Evolutionary conservation across 1,140 invertebrate species (phyloP), one percentile per base, ranked within the genome.

Genomic region (Nephotettix cincticeps): DNA sequence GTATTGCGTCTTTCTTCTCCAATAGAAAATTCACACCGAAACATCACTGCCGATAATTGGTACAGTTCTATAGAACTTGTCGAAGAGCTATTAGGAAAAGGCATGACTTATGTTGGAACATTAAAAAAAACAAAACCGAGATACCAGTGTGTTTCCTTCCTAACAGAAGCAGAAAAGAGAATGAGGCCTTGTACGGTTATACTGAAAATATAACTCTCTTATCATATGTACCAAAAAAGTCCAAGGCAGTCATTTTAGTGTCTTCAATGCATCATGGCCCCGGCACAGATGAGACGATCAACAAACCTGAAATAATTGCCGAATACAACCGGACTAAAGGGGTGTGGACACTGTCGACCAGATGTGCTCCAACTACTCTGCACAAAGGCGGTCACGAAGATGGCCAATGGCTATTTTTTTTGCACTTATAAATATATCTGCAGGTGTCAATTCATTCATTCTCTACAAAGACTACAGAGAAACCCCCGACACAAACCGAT

Each of bases 321-420:
- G n/a, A n/a, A n/a, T n/a, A n/a, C 79, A 69, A 80, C 82, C 9
- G 79, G 81, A 25, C 70, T 79, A 83, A 40, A 77, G 77, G 29
- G 78, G 79, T 9, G 81, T 84, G 27, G 79, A 83, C 82, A 77
- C 81, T 27, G 56, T 83, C 63, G 81, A 84, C 76, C 79, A 83
- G 68, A 72, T 83, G 56, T 69, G 66, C 30, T 4, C 81, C 75
- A 82, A 81, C 75, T 84, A 85, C 69, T 83, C 81, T 40, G 81
- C 81, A 6, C 78, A 80, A 75, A 78, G 83, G 56, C 77, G 81
- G 58, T 81, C 81, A 61, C 80, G 81, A 73, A 80, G 84, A 75
- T 86, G 85, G 84, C 80, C 82, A 4, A 73, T 84, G 9, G 81
- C 82, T 11, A 72, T 86, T 51, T 86, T 86, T 75, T 85, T 51